A percentile compares a stretch with the other conserved stretches of the same genome.
These are phyloP conservation scores for Nylanderia fulva DNA, from an alignment of 1,140 invertebrate species.

Conservation along the genomic window DNA sequence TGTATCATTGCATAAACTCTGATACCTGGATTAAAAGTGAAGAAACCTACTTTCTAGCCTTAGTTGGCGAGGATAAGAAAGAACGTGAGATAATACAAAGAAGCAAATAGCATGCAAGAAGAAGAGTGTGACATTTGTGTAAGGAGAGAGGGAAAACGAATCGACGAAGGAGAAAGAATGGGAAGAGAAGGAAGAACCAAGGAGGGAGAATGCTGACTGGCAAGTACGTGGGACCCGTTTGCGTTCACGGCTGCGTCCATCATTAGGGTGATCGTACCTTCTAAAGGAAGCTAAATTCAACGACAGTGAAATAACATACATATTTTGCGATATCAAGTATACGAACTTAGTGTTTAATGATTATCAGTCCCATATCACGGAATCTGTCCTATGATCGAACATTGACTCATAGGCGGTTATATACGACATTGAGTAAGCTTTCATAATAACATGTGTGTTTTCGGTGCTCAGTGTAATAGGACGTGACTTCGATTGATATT, in stretches of 20 bases:
- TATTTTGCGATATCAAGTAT: slow-evolving; percentile 11
- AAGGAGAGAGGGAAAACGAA: background rate
- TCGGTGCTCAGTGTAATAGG: background rate
- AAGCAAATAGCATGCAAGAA: background rate
- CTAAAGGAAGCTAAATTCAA: slow-evolving; percentile 53
- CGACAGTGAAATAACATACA: slow-evolving; percentile 22
- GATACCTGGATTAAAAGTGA: slow-evolving; percentile 10
- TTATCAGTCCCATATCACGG: background rate
- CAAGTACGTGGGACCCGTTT: slow-evolving; percentile 71
- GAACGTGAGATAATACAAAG: background rate
- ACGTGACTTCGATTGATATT: background rate
- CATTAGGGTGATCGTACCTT: slow-evolving; percentile 68
- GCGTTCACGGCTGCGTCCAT: slow-evolving; percentile 67
- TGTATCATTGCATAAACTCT: background rate
- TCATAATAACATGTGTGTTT: background rate
- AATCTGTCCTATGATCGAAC: background rate
- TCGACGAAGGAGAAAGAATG: slow-evolving; percentile 16
- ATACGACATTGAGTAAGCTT: background rate
- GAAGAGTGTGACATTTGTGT: background rate
- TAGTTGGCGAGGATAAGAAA: slow-evolving; percentile 27
- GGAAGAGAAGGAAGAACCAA: background rate
- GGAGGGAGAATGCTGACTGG: slow-evolving; percentile 64
- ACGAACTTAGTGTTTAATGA: background rate
- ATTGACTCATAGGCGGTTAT: background rate
- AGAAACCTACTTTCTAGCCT: slow-evolving; percentile 45